These are phyloP conservation scores for Struthio camelus DNA, from an alignment of 2,113 vertebrate genomes.

Conservation along the genomic window DNA sequence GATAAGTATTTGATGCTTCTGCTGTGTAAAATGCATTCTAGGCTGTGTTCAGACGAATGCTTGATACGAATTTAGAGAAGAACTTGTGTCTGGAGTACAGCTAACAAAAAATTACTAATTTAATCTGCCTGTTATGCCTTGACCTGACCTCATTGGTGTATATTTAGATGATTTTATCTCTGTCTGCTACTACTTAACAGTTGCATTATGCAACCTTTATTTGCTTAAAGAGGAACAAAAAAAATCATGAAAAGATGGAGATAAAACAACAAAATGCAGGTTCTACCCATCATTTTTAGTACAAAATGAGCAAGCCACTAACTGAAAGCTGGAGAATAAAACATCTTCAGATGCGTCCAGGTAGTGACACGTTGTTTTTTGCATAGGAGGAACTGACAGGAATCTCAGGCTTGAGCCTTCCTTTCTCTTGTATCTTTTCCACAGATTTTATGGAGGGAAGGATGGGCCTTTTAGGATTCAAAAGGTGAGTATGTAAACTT, in stretches of 20 bases:
- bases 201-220: neutral
- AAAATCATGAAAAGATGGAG: neutral
- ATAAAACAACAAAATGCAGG: neutral
- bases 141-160: neutral
- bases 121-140: neutral
- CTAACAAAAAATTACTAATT: neutral
- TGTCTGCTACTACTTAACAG: neutral
- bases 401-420: neutral
- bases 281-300: neutral
- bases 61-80: neutral
- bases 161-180: neutral
- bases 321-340: neutral
- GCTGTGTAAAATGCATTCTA: neutral
- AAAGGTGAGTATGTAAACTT: neutral
- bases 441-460: neutral
- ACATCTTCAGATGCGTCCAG: neutral
- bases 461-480: neutral
- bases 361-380: neutral
- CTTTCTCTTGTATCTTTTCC: neutral
- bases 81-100: neutral
- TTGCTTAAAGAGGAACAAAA: neutral
- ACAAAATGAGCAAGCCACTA: neutral
- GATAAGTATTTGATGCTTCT: neutral
- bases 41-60: neutral
- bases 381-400: neutral